Evolutionary conservation across 2,797 vertebrate species (phyloP).

Genomic region (Tokudaia muenninki): DNA sequence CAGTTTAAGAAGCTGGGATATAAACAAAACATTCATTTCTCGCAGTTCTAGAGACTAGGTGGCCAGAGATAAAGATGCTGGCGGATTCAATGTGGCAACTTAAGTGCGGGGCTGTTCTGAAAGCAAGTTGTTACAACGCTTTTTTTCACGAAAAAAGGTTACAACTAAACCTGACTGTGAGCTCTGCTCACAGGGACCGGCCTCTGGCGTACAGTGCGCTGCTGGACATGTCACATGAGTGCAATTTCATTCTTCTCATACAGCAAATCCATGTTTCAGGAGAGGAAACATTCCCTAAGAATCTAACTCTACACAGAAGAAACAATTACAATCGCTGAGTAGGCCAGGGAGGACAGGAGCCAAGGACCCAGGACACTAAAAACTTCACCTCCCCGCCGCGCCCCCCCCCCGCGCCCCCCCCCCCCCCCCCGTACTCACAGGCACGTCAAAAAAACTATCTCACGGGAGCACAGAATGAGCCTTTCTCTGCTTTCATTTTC

Average conservation of each 20-base stretch:
- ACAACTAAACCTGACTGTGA: slow-evolving; percentile 54
- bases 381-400: not conserved
- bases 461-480: not conserved
- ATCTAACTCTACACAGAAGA: slow-evolving; percentile 47
- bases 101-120: slow-evolving; percentile 34
- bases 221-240: not conserved
- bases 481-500: not conserved
- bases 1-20: not conserved
- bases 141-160: slow-evolving; percentile 65
- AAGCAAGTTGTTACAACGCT: slow-evolving; percentile 9
- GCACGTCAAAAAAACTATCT: not conserved
- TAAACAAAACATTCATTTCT: slow-evolving; percentile 35
- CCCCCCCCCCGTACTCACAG: not conserved
- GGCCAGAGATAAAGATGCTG: not conserved
- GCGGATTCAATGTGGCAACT: not conserved
- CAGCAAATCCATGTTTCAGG: slow-evolving; percentile 15
- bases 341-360: not conserved
- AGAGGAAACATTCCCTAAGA: slow-evolving; percentile 27
- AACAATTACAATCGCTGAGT: not conserved
- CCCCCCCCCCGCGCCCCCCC: too few relatives aligned
- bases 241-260: slow-evolving; percentile 6
- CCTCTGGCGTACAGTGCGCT: not conserved
- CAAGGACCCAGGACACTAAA: not conserved
- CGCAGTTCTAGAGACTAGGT: not conserved
- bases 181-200: not conserved